Evolutionary conservation across 2,888 invertebrate species (phyloP), one percentile per base, ranked within the genome.

Genomic region (Pseudococcus viburni): DNA sequence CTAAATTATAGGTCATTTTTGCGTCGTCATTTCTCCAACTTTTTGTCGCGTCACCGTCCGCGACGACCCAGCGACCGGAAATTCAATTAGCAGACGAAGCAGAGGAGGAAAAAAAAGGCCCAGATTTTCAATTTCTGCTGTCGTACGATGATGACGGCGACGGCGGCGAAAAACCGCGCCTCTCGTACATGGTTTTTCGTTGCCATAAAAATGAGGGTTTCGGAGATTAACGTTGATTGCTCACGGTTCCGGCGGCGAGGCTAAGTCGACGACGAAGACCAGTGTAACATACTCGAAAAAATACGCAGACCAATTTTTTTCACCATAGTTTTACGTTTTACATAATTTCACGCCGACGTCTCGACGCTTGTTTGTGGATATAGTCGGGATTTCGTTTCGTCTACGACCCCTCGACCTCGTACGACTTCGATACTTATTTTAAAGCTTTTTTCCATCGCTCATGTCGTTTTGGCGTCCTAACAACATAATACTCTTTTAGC

Each of bases 1-100:
- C 68, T 73, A 73, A 73, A 73, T 73, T 80, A 80, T 80, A 80
- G 80, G 80, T 80, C 80, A 80, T 80, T 80, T 80, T 80, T 80
- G 80, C 42, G 59, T 80, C 42, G 80, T 80, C 80, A 80, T 80
- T 80, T 80, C 80, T 80, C 80, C 80, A 80, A 80, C 39, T 80
- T 80, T 80, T 80, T 80, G 80, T 80, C 80, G 68, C 68, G 68
- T 73, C 68, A 73, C 68, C 68, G 33, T 73, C 26, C 26, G 15
- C 26, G 59, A 19, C 59, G 59, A 73, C 73, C 39, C 73, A 73
- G 73, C 68, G 80, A 80, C 80, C 80, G 80, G 80, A 80, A 80
- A 80, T 80, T 80, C 42, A 80, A 80, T 80, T 80, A 80, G 80
- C 80, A n/a, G 80, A 26, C 42, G 42, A 80, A 42, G 3, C 12